These are phyloP conservation scores for Poeciliopsis turrubarensis DNA, from an alignment of 2,113 vertebrate species.

Conservation along the genomic window DNA sequence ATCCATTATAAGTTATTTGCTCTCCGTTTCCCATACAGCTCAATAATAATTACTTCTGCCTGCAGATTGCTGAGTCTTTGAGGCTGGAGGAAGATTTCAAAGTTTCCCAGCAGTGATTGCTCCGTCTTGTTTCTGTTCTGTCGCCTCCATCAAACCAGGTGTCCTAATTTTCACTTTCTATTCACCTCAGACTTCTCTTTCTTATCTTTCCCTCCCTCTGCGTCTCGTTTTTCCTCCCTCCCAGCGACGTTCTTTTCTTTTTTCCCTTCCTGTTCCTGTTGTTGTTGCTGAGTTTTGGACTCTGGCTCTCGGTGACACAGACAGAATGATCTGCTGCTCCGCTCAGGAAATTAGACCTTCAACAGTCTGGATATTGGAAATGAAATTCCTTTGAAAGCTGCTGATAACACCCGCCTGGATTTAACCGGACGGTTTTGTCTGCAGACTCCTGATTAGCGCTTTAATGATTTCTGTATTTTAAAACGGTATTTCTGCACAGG, in stretches of 20 bases:
- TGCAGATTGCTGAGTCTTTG: constrained; percentile 3
- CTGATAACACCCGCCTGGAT: constrained; percentile 3
- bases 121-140: constrained; percentile 23
- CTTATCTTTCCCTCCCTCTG: background rate
- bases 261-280: constrained; percentile 2
- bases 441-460: background rate
- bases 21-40: background rate
- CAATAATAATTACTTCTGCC: background rate
- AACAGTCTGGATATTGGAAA: constrained; percentile 58
- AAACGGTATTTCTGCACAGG: background rate
- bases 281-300: constrained; percentile 40
- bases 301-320: background rate
- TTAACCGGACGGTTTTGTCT: background rate
- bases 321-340: constrained; percentile 27
- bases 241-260: constrained; percentile 37
- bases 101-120: constrained; percentile 30
- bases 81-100: background rate
- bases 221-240: constrained; percentile 23
- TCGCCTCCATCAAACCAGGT: constrained; percentile 49
- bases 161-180: constrained; percentile 31
- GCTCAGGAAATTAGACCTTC: constrained; percentile 66
- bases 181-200: constrained; percentile 7
- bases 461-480: background rate
- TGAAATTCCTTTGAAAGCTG: constrained; percentile 55
- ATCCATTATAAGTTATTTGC: background rate